A percentile compares a stretch with the other conserved stretches of the same genome.
Conservation (phyloP, 2,888 invertebrate species). For the Seira sanloemensis region DNA sequence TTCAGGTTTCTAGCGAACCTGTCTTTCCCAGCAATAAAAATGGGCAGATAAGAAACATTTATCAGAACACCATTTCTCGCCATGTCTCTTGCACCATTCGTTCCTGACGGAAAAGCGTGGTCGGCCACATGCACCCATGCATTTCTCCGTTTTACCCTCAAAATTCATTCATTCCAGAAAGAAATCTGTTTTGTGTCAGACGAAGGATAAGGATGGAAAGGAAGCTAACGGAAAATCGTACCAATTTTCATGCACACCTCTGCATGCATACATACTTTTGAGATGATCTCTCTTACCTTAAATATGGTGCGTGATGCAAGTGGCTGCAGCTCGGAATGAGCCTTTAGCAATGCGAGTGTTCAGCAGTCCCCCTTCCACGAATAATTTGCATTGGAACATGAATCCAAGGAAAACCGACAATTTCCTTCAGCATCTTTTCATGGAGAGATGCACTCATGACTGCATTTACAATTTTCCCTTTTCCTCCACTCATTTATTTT, state of each 20-base stretch:
- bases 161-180: not conserved
- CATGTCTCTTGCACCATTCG: slow-evolving; percentile 3
- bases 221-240: not conserved
- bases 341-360: too few species aligned
- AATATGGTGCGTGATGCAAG: too few species aligned
- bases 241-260: too few species aligned
- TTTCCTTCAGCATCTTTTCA: slow-evolving; percentile 43
- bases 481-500: slow-evolving; percentile 15
- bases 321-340: too few species aligned
- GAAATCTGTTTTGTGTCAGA: not conserved
- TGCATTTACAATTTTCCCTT: slow-evolving; percentile 13
- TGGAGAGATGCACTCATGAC: slow-evolving; percentile 9
- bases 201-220: not conserved
- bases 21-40: slow-evolving; percentile 3
- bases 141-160: slow-evolving; percentile 14
- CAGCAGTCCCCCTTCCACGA: not conserved
- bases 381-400: slow-evolving; percentile 17
- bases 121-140: slow-evolving; percentile 19
- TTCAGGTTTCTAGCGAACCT: not conserved
- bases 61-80: slow-evolving; percentile 7
- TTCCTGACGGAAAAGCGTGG: slow-evolving; percentile 1
- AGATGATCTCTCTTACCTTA: too few species aligned
- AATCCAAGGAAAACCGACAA: slow-evolving; percentile 46
- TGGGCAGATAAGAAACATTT: slow-evolving; percentile 19
- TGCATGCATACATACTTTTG: too few species aligned